Conservation (phyloP, 1,140 invertebrate species). For the Galleria mellonella region DNA sequence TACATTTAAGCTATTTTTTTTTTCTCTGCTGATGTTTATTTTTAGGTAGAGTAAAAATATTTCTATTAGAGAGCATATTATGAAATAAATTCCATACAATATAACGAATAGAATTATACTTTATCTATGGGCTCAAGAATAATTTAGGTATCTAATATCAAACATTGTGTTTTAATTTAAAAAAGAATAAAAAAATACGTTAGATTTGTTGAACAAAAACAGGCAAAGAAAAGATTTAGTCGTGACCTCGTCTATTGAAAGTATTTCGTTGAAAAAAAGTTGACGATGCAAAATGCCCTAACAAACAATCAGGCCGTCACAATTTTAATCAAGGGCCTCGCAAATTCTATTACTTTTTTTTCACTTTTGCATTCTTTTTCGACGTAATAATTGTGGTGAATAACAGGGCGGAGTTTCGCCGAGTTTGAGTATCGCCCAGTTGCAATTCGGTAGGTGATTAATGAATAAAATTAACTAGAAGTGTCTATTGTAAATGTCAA, state of each 20-base stretch:
- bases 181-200: too few relatives aligned
- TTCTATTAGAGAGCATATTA: too few relatives aligned
- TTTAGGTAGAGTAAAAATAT: too few relatives aligned
- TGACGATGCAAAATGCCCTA: neutral
- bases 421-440: constrained; percentile 4
- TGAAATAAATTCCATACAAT: too few relatives aligned
- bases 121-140: too few relatives aligned
- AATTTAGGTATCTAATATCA: too few relatives aligned
- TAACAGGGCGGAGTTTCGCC: constrained; percentile 37
- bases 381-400: constrained; percentile 68
- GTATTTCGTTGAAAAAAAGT: neutral
- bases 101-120: too few relatives aligned
- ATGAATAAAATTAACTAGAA: neutral
- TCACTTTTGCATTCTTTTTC: constrained; percentile 45
- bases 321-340: constrained; percentile 63
- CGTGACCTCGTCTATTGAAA: constrained; percentile 14
- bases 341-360: constrained; percentile 59
- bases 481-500: too few relatives aligned
- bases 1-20: too few relatives aligned
- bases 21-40: too few relatives aligned
- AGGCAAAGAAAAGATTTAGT: neutral
- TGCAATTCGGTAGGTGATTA: constrained; percentile 7
- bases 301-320: constrained; percentile 63
- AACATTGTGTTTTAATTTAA: too few relatives aligned
- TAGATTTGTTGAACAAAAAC: neutral